phyloP scores from a whole-genome alignment of 53 echinoderm and acorn worm genomes.

The Henricia sp. region DNA sequence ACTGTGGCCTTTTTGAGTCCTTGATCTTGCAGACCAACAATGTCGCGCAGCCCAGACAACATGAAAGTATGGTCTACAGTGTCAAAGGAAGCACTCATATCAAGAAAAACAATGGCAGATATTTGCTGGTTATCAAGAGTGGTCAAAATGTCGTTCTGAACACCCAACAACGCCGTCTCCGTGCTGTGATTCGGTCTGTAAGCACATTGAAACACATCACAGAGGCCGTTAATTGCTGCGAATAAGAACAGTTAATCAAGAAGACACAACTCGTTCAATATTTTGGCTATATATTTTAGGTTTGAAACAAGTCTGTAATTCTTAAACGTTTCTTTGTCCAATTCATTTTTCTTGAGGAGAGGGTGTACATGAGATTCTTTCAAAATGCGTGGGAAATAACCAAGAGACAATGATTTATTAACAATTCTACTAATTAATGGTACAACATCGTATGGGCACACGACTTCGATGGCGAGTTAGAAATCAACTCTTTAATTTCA shows the following conservation, averaged over 20 bases:
- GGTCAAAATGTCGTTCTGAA: neutral
- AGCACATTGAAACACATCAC: conserved; percentile 15
- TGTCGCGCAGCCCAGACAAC: no score
- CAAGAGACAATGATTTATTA: neutral
- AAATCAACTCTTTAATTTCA: neutral
- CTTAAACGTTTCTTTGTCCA: neutral
- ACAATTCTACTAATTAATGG: neutral
- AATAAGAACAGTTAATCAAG: neutral
- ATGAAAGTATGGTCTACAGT: no score
- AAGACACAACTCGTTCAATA: conserved; percentile 5
- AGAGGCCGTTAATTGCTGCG: neutral
- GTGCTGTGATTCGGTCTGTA: conserved; percentile 12
- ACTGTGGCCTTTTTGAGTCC: no score
- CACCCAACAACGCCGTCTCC: neutral
- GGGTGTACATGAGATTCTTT: neutral
- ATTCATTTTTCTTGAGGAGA: neutral
- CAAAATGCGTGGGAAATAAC: neutral
- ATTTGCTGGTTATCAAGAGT: neutral
- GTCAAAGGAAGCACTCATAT: neutral
- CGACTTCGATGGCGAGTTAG: neutral
- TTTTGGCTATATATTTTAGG: neutral
- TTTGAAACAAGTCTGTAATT: neutral
- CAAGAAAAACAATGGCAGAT: neutral
- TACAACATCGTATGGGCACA: neutral
- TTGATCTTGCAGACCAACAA: no score